Percentiles rank a stretch among this genome's conserved stretches.
Evolutionary conservation across 2,113 vertebrate genomes (phyloP).

Genomic region (Paraplagusia blochii): DNA sequence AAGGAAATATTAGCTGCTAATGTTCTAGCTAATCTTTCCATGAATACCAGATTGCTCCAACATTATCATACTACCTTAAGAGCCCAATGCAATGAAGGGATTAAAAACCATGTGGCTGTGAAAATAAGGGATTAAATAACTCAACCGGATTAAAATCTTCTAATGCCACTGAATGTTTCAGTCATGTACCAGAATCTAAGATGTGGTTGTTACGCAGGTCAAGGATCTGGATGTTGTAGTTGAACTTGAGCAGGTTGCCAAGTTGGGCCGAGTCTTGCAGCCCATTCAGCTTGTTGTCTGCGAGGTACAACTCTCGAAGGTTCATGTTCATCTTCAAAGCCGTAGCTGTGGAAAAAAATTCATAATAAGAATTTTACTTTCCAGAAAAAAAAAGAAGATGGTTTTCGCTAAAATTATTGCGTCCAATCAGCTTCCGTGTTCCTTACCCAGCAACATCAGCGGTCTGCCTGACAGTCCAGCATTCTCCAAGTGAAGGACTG

Average conservation of each 20-base stretch:
- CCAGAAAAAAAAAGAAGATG: no score
- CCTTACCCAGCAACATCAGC: slow-evolving; percentile 90
- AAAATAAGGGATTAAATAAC: no score
- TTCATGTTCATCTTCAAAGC: slow-evolving; percentile 97
- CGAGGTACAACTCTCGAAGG: slow-evolving; percentile 89
- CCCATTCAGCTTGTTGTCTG: slow-evolving; percentile 91
- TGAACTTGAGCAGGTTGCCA: slow-evolving; percentile 93
- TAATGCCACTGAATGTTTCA: background rate
- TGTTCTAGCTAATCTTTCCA: no score
- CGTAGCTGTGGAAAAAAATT: slow-evolving; percentile 79
- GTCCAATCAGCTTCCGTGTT: background rate
- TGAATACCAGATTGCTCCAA: no score
- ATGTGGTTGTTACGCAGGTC: slow-evolving; percentile 93
- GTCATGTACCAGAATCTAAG: slow-evolving; percentile 84
- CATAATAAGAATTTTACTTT: no score
- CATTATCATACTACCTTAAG: no score
- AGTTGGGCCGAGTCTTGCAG: slow-evolving; percentile 93
- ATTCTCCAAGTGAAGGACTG: slow-evolving; percentile 89
- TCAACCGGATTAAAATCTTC: background rate
- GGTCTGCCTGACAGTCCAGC: slow-evolving; percentile 86
- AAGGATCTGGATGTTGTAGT: slow-evolving; percentile 90
- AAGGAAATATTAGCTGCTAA: no score
- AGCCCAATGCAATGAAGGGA: no score
- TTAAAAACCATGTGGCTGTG: no score
- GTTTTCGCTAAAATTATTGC: background rate